Percentiles rank a stretch among this genome's conserved stretches.
phyloP scores from a whole-genome alignment of 2,113 vertebrate species.

The Nothoprocta perdicaria region DNA sequence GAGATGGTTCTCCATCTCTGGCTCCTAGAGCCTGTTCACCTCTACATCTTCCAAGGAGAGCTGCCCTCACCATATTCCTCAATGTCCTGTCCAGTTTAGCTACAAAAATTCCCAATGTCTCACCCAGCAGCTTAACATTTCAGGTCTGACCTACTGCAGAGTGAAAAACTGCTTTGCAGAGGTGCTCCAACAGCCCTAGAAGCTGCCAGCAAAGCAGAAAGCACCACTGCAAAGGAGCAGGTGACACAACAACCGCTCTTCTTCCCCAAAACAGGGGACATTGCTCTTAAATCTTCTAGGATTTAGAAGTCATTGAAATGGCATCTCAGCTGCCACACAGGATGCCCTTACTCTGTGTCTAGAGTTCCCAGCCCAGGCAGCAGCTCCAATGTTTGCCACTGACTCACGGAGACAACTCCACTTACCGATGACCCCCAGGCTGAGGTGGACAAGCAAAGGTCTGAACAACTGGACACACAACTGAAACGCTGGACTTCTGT shows the following conservation, averaged over 20 bases:
- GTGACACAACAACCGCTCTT: not conserved
- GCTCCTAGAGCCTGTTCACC: not conserved
- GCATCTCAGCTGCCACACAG: not conserved
- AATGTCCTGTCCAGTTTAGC: not conserved
- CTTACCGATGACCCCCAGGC: not conserved
- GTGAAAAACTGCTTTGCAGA: not conserved
- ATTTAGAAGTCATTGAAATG: not conserved
- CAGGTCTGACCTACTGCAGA: not conserved
- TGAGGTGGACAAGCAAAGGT: not conserved
- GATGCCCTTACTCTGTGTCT: not conserved
- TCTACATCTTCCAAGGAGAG: not conserved
- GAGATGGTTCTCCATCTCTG: constrained; percentile 36
- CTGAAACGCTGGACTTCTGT: fast-evolving
- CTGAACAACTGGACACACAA: not conserved
- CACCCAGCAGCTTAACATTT: not conserved
- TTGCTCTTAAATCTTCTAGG: not conserved
- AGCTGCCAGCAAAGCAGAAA: not conserved
- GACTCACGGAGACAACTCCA: not conserved
- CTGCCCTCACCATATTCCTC: fast-evolving
- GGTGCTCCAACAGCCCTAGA: fast-evolving
- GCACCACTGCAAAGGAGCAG: not conserved
- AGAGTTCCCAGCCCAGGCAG: not conserved
- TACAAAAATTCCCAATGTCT: not conserved
- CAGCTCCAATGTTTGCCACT: not conserved
- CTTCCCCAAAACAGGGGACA: not conserved